phyloP scores from a whole-genome alignment of 2,113 vertebrate genomes.

The Lophochroa leadbeateri region DNA sequence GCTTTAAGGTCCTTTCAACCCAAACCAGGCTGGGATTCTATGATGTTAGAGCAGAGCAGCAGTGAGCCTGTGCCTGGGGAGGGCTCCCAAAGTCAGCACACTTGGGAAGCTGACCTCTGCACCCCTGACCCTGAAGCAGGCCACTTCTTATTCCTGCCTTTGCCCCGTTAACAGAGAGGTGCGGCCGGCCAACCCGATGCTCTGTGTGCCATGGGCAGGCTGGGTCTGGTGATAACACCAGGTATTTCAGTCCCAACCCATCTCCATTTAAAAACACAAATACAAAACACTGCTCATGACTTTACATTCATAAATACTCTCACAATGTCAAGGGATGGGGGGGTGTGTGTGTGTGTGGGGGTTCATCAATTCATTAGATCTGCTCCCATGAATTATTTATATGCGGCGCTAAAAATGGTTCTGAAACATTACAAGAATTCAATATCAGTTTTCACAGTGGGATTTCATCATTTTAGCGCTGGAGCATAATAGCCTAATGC shows the following conservation, averaged over 20 bases:
- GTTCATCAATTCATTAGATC: constrained; percentile 82
- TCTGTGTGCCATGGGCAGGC: background rate
- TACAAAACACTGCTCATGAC: constrained; percentile 61
- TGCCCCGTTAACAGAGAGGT: background rate
- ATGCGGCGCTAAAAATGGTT: constrained; percentile 80
- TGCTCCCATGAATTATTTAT: constrained; percentile 83
- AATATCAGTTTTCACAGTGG: constrained; percentile 84
- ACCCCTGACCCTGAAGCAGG: background rate
- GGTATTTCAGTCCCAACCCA: constrained; percentile 50
- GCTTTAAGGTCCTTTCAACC: background rate
- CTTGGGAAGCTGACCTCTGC: background rate
- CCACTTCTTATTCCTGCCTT: background rate
- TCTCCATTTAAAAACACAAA: constrained; percentile 13
- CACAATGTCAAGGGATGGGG: constrained; percentile 74
- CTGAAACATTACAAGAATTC: constrained; percentile 84
- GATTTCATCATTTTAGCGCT: constrained; percentile 81
- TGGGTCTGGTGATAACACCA: constrained; percentile 7
- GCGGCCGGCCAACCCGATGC: background rate
- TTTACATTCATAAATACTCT: constrained; percentile 81
- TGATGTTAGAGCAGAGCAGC: background rate
- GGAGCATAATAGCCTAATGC: constrained; percentile 80
- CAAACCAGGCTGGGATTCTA: background rate
- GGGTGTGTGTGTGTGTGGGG: constrained; percentile 27
- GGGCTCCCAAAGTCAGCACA: background rate
- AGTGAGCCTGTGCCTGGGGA: background rate